Conservation (phyloP, 1,140 invertebrate genomes). For the Rhyzopertha dominica region DNA sequence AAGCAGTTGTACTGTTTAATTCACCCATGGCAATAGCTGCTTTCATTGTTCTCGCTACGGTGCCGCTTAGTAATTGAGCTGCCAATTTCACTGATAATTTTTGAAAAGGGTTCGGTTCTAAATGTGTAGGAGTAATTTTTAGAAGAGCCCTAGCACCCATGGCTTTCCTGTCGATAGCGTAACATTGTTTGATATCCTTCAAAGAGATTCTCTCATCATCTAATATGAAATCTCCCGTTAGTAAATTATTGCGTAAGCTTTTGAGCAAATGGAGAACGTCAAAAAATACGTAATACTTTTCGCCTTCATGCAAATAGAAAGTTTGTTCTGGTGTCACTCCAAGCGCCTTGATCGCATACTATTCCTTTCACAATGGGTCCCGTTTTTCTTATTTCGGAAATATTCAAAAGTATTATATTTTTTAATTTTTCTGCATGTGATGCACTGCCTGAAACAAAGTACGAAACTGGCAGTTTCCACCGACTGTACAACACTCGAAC, state of each 20-base stretch:
- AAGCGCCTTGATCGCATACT: slow-evolving; percentile 14
- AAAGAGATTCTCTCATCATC: slow-evolving; percentile 10
- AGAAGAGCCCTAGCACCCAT: slow-evolving; percentile 12
- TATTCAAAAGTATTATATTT: slow-evolving; percentile 2
- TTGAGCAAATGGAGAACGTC: slow-evolving; percentile 20
- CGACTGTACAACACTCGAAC: no score
- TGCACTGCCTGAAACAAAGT: slow-evolving; percentile 9
- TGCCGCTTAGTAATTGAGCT: slow-evolving; percentile 25
- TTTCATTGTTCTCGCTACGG: slow-evolving; percentile 21
- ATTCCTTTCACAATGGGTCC: slow-evolving; percentile 1
- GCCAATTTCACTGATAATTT: slow-evolving; percentile 28
- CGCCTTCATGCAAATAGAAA: slow-evolving; percentile 11
- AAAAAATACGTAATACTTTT: slow-evolving; percentile 16
- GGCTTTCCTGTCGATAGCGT: slow-evolving; percentile 14
- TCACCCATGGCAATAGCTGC: slow-evolving; percentile 22
- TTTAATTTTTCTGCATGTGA: slow-evolving; percentile 3
- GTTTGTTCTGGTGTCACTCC: slow-evolving; percentile 16
- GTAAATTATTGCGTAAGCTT: slow-evolving; percentile 21
- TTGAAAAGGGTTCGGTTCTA: slow-evolving; percentile 31
- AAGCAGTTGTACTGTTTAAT: slow-evolving; percentile 19
- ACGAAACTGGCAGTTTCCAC: no score
- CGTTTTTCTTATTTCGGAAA: not conserved
- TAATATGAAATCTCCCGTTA: slow-evolving; percentile 2
- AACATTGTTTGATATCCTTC: slow-evolving; percentile 16
- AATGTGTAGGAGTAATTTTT: slow-evolving; percentile 28